Evolutionary conservation across 1,140 invertebrate genomes (phyloP), one percentile per base, ranked within the genome.

Genomic region (Fopius arisanus): DNA sequence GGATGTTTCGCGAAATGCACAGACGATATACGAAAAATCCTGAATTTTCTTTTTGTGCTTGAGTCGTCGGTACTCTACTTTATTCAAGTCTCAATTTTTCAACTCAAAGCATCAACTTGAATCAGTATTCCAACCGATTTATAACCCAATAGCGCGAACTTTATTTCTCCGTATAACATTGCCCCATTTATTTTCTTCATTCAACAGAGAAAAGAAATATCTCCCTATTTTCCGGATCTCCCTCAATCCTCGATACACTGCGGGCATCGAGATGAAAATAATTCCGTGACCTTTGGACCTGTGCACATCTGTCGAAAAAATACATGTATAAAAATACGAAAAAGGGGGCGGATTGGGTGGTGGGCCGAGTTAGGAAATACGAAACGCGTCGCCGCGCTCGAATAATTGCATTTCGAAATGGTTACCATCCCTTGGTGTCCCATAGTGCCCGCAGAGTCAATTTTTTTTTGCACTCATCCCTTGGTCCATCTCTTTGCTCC

Each of bases 381-480:
- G 48, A 70, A 70, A 76, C 68, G 75, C 75, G 75, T 76, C 75
- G 72, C 67, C 75, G 68, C 67, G 74, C 54, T 66, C 66, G 72
- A 77, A 82, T 81, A 81, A 82, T 82, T 81, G 77, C 75, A 75
- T 81, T 82, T 79, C 78, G 66, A 59, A 79, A 80, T 80, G 63
- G 72, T 67, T 73, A 70, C 71, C 43, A 67, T 66, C 48, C 66
- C 62, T 66, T 33, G 29, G 21, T 26, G 26, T n/a, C 41, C 33
- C 41, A 40, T 14, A 67, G 31, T 70, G 29, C 66, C 67, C 66
- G 19, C 51, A 54, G 71, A 73, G 72, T 70, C 71, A 37, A 41
- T 72, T 76, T 76, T 75, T 76, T 71, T 26, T 23, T 67, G 10
- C 63, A 41, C 63, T 62, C 41, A 41, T 48, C 21, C 21, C 43